phyloP scores from a whole-genome alignment of 2,888 invertebrate species.

The Himalopsyche anomala region DNA sequence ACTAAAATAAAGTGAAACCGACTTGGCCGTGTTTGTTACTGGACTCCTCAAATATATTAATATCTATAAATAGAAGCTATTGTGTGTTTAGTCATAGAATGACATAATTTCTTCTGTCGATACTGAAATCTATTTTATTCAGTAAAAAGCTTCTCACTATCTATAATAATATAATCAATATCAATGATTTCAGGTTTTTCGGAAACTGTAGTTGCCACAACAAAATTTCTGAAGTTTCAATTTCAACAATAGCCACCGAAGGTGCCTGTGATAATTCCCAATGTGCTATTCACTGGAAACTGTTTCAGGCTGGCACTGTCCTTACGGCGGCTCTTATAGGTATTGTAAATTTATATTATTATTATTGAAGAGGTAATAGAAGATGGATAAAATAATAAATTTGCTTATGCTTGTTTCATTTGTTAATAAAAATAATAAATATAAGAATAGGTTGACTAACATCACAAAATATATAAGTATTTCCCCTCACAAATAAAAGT shows the following conservation, averaged over 20 bases:
- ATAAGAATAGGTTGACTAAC: background rate
- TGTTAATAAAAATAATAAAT: background rate
- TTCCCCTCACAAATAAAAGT: no score
- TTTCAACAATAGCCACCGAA: conserved; percentile 70
- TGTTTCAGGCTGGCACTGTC: conserved; percentile 73
- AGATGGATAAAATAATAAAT: no score
- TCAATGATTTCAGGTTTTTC: conserved; percentile 70
- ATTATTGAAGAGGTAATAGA: no score
- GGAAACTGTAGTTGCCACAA: conserved; percentile 75
- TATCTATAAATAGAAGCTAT: no score
- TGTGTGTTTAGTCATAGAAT: no score
- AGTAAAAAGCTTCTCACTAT: no score
- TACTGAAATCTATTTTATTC: no score
- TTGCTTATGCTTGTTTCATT: no score
- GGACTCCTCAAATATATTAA: no score
- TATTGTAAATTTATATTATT: conserved; percentile 38
- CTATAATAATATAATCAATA: background rate
- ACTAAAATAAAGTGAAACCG: no score
- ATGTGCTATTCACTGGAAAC: conserved; percentile 75
- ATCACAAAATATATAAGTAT: background rate
- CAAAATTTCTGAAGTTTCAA: conserved; percentile 66
- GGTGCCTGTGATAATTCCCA: conserved; percentile 76
- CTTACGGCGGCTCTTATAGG: conserved; percentile 70
- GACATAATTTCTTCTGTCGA: no score
- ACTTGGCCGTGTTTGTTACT: no score